Evolutionary conservation across 1,140 invertebrate genomes (phyloP), one percentile per base, ranked within the genome.

Genomic region (Oedothorax gibbosus): DNA sequence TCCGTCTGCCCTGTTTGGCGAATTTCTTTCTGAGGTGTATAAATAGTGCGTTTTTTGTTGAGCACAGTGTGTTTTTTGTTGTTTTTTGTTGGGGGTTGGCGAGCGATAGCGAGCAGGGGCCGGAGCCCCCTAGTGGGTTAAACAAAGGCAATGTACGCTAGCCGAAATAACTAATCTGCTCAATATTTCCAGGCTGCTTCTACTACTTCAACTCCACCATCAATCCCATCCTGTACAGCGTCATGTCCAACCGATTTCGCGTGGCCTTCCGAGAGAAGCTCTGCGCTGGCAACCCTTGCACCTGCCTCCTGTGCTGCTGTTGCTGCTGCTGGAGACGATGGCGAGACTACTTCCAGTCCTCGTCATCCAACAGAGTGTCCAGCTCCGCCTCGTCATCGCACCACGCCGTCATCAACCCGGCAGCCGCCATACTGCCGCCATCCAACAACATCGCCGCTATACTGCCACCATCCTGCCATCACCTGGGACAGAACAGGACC

Each of bases 151-250:
- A n/a, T 60, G 12, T 14, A 12, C 1, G n/a, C n/a, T n/a, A 2
- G 57, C 12, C n/a, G 11, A 12, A 2, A 60, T 7, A 60, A 60
- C 57, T 12, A n/a, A n/a, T 60, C n/a, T 12, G n/a, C 57, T 21
- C 0, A 50, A 6, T 49, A 15, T 18, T 69, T 69, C 5, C 73
- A 88, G 88, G 88, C 56, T 88, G 87, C 65, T 87, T 88, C 35
- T 88, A 88, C 71, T 88, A 88, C 53, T 85, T 88, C n/a, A 88
- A 88, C 71, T 87, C 87, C 9, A 89, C 88, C 14, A 87, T 88
- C 60, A 88, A 88, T 83, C 88, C 88, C 20, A 85, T 88, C 35
- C 86, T 88, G 14, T 88, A 88, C 68, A 89, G 87, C 64, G 86
- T 88, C 2, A 88, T 88, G 87, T 88, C 88, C 5, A 88, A 87